Evolutionary conservation across 2,113 vertebrate species (phyloP), one percentile per base, ranked within the genome.

Genomic region (Oryzias celebensis): DNA sequence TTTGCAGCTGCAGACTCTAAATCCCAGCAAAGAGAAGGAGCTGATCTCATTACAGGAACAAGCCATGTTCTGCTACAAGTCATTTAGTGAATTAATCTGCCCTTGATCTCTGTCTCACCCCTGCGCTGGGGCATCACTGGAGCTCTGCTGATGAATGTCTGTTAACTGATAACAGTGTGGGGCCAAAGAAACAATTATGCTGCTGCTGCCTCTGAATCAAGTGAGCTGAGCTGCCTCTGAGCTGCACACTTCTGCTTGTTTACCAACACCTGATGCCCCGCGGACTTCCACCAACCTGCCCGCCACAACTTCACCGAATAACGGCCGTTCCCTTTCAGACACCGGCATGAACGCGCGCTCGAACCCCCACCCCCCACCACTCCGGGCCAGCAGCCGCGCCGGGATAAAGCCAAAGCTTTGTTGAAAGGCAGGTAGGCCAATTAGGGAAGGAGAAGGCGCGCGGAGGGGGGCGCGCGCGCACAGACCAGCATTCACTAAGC

Each of bases 401-500:
- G 87, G 85, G 90, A 91, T 94, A 86, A 72, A 92, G 88, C 93
- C 90, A 86, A 91, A 92, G 93, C 92, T 94, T 92, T 91, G 89
- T 92, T 88, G 92, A 93, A 93, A 94, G 91, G 92, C 86, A 90
- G 88, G 88, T 86, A 86, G 85, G 79, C 84, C 94, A 94, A 94
- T 95, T 91, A 93, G 89, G 92, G 90, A 89, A 88, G 65, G 69
- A 63, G 70, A 47, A 49, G 23, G 50, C 61, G 58, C 14, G 52
- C 43, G 28, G 62, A 28, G 64, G 43, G 26, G 65, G 88, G 93
- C 92, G 85, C 87, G 82, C 88, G 91, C 87, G 91, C 92, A 92
- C 91, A 93, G 91, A 94, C 93, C 93, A 93, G 91, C 93, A 94
- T 95, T 95, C 93, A 94, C 92, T 94, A 94, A 97, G 93, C 94